These are phyloP conservation scores for Poeciliopsis prolifica DNA, from an alignment of 2,113 vertebrate genomes.

Conservation along the genomic window DNA sequence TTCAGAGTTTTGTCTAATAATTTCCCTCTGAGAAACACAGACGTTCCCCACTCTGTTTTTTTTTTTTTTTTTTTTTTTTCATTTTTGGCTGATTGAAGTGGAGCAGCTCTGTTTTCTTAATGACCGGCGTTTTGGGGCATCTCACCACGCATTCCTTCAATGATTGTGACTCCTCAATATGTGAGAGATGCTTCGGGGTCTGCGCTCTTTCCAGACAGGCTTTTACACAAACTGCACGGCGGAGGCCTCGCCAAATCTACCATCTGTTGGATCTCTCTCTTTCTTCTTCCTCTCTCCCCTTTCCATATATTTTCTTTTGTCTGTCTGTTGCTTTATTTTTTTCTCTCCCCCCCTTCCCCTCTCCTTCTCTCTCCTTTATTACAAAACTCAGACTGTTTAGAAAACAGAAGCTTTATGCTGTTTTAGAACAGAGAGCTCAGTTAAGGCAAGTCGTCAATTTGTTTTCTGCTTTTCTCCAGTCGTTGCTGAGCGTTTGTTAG, in stretches of 20 bases:
- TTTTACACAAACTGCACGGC: conserved; percentile 74
- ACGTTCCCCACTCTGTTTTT: no score
- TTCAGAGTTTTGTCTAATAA: no score
- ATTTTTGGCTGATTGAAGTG: not conserved
- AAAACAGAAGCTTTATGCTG: conserved; percentile 62
- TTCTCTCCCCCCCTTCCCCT: no score
- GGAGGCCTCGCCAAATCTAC: conserved; percentile 75
- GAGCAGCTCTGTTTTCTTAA: conserved; percentile 42
- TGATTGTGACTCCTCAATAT: conserved; percentile 68
- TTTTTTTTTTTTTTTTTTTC: no score
- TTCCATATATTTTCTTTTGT: conserved; percentile 37
- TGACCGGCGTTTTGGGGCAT: conserved; percentile 46
- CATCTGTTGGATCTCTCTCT: conserved; percentile 74
- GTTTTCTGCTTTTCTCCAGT: conserved; percentile 8
- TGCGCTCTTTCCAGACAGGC: conserved; percentile 73
- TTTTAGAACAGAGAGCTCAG: conserved; percentile 59
- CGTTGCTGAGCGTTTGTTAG: conserved; percentile 69
- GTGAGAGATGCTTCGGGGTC: conserved; percentile 70
- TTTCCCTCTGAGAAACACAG: no score
- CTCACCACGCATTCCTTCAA: conserved; percentile 59
- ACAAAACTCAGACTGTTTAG: conserved; percentile 63
- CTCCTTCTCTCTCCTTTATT: conserved; percentile 41
- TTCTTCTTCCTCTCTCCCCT: conserved; percentile 34
- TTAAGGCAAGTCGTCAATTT: conserved; percentile 57
- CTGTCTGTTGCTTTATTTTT: conserved; percentile 26